Base-by-base conservation (phyloP, 2,888 invertebrate genomes). In the Blastobasis adustella region DNA sequence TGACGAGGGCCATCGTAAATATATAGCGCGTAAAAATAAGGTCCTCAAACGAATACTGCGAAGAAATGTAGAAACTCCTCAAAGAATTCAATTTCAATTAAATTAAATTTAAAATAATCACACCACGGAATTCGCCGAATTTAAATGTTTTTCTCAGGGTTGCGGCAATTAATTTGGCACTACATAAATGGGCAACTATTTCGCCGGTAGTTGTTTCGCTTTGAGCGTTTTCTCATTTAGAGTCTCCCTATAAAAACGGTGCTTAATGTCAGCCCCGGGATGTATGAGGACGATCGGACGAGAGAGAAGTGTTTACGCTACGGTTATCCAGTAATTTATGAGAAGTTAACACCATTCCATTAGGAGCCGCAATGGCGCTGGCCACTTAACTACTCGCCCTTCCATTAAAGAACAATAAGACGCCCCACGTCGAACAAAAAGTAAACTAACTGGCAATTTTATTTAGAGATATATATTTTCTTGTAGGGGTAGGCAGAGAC, bases 321-420 rank as follows among this genome's bases (percentile, higher is more conserved):
- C 51, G 46, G 53, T 55, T 55, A 52, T 50, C 48, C 37, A 9
- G 48, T 54, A 49, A 58, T 49, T 55, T 58, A 57, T 57, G 52
- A 23, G 49, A 50, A 47, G 54, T 51, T 55, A 55, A 57, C 53
- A 54, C 50, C 23, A 23, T 50, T 50, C 48, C 46, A 49, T 54
- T 52, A 51, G 10, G 46, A 38, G 39, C 39, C 46, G n/a, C n/a
- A 48, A 48, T 49, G 48, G 47, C 36, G 46, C 37, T 37, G 49
- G 39, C 49, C 44, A 54, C 50, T 48, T 50, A 47, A 46, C 44
- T 47, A 45, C 36, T 49, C 47, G 10, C 38, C 47, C 37, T 10
- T 41, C 41, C 42, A 42, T 46, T 46, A 52, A 52, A 42, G 43
- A 10, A 43, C 49, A 49, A 52, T 49, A 46, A 50, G 23, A 45